phyloP scores from a whole-genome alignment of 2,888 invertebrate species.

The Octonoba sinensis region DNA sequence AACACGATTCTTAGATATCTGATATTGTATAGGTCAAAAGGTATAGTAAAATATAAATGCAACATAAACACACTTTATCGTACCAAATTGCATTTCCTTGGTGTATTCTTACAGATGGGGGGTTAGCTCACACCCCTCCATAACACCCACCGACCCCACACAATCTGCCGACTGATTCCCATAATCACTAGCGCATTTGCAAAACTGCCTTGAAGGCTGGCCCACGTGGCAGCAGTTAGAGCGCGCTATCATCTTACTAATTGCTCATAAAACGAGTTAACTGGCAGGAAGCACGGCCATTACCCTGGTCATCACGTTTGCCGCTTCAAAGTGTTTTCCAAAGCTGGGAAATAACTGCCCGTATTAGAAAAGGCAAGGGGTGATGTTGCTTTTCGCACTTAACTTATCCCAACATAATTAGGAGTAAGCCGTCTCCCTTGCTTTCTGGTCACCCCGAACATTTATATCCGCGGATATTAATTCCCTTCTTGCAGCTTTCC shows the following conservation, averaged over 20 bases:
- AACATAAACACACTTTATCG: too few species aligned
- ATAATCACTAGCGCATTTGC: neutral
- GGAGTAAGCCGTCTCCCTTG: neutral
- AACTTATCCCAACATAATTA: conserved; percentile 14
- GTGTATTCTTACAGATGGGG: too few species aligned
- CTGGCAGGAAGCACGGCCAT: conserved; percentile 29
- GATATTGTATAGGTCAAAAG: too few species aligned
- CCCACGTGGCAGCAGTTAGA: neutral
- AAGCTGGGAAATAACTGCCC: conserved; percentile 13
- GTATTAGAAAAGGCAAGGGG: conserved; percentile 7
- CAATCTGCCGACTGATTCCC: too few species aligned
- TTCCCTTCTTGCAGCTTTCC: too few species aligned
- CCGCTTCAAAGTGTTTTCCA: neutral
- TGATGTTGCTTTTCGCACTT: neutral
- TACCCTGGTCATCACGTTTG: conserved; percentile 21
- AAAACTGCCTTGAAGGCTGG: neutral
- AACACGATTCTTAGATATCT: too few species aligned
- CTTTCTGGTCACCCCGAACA: too few species aligned
- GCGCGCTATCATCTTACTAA: conserved; percentile 33
- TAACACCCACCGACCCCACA: too few species aligned
- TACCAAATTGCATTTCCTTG: too few species aligned
- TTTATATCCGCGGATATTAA: too few species aligned
- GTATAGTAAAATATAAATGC: too few species aligned
- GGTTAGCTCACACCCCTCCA: too few species aligned
- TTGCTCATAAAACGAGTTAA: conserved; percentile 41